These are phyloP conservation scores for Harpagifer antarcticus DNA, from an alignment of 2,797 vertebrate genomes.

Conservation along the genomic window DNA sequence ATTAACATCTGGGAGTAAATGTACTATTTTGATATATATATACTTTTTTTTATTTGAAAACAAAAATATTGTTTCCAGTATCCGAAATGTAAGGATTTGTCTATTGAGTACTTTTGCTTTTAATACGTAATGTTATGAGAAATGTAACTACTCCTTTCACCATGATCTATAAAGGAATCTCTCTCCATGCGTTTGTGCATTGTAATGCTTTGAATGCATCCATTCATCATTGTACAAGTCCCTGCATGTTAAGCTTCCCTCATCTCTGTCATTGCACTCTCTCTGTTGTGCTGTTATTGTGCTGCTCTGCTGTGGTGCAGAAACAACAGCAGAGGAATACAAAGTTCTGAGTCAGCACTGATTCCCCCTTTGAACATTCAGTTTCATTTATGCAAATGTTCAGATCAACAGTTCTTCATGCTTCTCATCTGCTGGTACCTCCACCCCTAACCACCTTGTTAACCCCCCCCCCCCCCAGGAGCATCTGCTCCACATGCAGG, in stretches of 20 bases:
- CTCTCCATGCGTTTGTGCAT: neutral
- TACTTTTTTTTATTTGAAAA: too few species aligned
- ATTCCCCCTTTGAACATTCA: neutral
- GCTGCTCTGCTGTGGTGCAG: neutral
- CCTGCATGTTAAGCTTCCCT: neutral
- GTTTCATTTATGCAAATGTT: constrained; percentile 26
- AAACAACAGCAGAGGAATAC: neutral
- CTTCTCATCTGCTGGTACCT: neutral
- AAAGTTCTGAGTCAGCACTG: constrained; percentile 5
- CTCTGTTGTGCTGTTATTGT: neutral
- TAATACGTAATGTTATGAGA: too few species aligned
- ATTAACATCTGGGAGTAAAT: too few species aligned
- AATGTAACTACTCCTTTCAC: too few species aligned
- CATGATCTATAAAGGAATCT: neutral
- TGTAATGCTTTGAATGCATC: constrained; percentile 14
- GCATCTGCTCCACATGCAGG: constrained; percentile 90
- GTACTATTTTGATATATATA: too few species aligned
- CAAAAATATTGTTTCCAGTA: too few species aligned
- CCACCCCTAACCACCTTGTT: neutral
- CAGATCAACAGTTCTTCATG: neutral
- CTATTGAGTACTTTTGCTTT: too few species aligned
- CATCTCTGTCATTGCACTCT: constrained; percentile 30
- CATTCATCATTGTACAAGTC: constrained; percentile 7
- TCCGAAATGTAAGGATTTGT: too few species aligned
- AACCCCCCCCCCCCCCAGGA: constrained; percentile 79